Evolutionary conservation across 2,888 invertebrate genomes (phyloP).

Genomic region (Dryomyza anilis): DNA sequence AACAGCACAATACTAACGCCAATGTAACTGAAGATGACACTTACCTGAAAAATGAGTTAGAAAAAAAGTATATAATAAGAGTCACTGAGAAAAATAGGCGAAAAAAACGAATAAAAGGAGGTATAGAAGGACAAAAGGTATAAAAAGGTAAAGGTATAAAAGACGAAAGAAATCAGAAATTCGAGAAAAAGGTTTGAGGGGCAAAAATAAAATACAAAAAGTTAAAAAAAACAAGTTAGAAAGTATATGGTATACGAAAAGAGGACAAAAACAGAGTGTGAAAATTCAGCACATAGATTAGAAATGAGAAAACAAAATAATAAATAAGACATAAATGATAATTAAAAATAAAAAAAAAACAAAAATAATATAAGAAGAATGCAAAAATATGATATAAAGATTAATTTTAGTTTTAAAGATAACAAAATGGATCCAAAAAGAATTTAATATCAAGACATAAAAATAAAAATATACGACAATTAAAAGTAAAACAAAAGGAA

Average conservation of each 20-base stretch:
- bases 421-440: neutral
- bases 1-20: conserved; percentile 97
- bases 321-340: neutral
- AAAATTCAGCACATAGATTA: neutral
- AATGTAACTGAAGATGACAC: conserved; percentile 89
- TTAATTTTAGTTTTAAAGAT: neutral
- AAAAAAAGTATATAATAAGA: conserved; percentile 20
- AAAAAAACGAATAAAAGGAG: neutral
- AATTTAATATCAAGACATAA: neutral
- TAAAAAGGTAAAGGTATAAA: neutral
- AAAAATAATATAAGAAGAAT: conserved; percentile 21
- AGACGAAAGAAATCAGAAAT: neutral
- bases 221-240: neutral
- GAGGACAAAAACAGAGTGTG: neutral
- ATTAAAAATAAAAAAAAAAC: neutral
- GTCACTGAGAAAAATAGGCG: no score
- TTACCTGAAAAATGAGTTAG: conserved; percentile 62
- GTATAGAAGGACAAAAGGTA: neutral
- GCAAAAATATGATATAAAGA: no score
- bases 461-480: no score
- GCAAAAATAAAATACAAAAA: neutral
- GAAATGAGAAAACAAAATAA: neutral
- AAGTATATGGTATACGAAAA: neutral
- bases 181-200: neutral
- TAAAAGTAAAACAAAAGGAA: no score